Evolutionary conservation across 2,888 invertebrate genomes (phyloP).

Genomic region (Cosmorhoe ocellata): DNA sequence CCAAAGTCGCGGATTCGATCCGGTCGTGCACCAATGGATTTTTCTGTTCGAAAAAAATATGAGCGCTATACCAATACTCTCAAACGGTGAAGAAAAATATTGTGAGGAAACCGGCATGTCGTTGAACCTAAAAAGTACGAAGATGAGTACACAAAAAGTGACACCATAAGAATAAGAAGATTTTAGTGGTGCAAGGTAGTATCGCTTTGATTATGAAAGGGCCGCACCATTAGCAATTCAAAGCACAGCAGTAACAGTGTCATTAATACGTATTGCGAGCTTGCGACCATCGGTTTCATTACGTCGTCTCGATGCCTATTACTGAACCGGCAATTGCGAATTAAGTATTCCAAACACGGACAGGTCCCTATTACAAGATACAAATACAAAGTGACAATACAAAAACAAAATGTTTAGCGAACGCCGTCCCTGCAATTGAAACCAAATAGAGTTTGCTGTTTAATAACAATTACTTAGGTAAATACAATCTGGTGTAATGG

Average conservation of each 20-base stretch:
- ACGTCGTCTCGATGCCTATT: conserved; percentile 22
- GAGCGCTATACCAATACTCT: no score
- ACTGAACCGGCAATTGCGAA: conserved; percentile 33
- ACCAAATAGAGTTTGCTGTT: conserved; percentile 47
- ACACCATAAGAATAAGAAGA: no score
- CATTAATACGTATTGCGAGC: conserved; percentile 16
- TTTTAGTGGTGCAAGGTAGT: no score
- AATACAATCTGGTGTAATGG: conserved; percentile 17
- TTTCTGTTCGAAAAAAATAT: no score
- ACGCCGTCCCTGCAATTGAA: conserved; percentile 55
- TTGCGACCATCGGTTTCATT: conserved; percentile 23
- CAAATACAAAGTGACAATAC: conserved; percentile 69
- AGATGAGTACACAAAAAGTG: no score
- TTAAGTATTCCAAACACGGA: conserved; percentile 61
- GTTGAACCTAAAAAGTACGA: no score
- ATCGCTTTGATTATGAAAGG: background rate
- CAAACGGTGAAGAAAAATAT: no score
- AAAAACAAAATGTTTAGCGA: conserved; percentile 61
- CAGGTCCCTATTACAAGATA: conserved; percentile 64
- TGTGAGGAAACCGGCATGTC: no score
- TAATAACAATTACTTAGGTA: conserved; percentile 38
- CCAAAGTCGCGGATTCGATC: no score
- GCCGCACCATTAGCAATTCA: conserved; percentile 14
- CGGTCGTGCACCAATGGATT: no score
- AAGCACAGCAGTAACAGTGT: conserved; percentile 12